A percentile compares a stretch with the other conserved stretches of the same genome.
phyloP scores from a whole-genome alignment of 2,113 vertebrate genomes.

The Rhombomys opimus region DNA sequence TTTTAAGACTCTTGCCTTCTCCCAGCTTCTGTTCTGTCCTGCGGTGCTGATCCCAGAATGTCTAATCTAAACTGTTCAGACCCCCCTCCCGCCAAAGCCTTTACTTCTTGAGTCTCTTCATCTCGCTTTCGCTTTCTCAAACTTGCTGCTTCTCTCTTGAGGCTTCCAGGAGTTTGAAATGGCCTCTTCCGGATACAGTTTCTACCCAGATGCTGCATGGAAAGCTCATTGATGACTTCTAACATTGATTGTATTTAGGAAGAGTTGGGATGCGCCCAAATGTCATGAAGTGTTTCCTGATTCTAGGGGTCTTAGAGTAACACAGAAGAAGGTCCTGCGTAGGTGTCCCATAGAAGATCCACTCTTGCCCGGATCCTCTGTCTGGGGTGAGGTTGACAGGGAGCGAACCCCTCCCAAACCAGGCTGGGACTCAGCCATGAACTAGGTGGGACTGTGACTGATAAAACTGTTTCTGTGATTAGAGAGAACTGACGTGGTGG shows the following conservation, averaged over 20 bases:
- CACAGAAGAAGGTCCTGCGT: neutral
- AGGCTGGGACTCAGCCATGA: neutral
- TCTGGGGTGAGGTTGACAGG: neutral
- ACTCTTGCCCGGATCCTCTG: neutral
- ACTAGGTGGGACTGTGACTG: neutral
- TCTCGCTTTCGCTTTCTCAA: conserved; percentile 60
- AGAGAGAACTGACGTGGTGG: neutral
- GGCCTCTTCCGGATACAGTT: neutral
- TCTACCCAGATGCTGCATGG: neutral
- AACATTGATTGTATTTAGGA: conserved; percentile 75
- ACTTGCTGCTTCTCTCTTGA: neutral
- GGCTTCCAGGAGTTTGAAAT: neutral
- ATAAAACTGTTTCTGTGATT: neutral
- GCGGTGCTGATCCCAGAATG: neutral
- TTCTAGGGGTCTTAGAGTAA: neutral
- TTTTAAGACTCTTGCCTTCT: neutral
- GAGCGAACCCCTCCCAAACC: neutral
- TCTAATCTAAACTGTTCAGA: neutral
- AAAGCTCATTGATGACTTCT: conserved; percentile 68
- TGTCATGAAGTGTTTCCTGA: conserved; percentile 70
- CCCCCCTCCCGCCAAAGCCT: neutral
- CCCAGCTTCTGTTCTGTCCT: conserved; percentile 2
- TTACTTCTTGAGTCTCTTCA: neutral
- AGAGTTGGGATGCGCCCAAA: conserved; percentile 54
- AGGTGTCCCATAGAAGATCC: neutral